Evolutionary conservation across 2,888 invertebrate genomes (phyloP).

Genomic region (Drosophila stalkeri): DNA sequence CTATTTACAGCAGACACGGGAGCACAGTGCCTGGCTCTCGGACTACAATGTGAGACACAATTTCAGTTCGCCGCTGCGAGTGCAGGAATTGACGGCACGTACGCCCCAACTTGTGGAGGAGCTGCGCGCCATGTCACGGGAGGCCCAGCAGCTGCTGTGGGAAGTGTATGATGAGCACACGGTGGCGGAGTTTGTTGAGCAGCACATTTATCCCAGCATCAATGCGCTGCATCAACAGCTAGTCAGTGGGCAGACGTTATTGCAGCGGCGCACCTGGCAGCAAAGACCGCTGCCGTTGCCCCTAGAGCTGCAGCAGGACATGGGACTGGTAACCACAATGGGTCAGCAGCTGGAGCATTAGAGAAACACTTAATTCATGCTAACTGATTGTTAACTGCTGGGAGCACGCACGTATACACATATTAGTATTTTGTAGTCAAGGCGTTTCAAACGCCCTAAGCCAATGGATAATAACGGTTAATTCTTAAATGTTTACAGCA

Average conservation of each 20-base stretch:
- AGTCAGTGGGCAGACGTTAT: constrained; percentile 86
- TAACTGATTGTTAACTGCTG: constrained; percentile 15
- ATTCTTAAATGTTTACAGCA: constrained; percentile 47
- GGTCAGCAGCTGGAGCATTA: constrained; percentile 29
- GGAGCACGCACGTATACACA: constrained; percentile 9
- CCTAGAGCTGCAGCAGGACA: constrained; percentile 57
- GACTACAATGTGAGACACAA: constrained; percentile 89
- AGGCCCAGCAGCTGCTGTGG: constrained; percentile 86
- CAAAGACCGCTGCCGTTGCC: constrained; percentile 86
- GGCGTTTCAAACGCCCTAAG: constrained; percentile 72
- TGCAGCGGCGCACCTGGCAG: constrained; percentile 87
- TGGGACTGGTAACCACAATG: constrained; percentile 51
- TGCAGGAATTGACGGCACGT: constrained; percentile 88
- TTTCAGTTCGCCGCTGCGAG: constrained; percentile 88
- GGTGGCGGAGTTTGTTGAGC: constrained; percentile 89
- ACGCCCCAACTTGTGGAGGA: constrained; percentile 87
- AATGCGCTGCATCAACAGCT: constrained; percentile 86
- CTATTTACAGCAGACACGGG: constrained; percentile 82
- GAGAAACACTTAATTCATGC: constrained; percentile 22
- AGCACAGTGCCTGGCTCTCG: constrained; percentile 88
- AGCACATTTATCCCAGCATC: constrained; percentile 87
- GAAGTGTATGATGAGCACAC: constrained; percentile 87
- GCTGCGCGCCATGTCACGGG: constrained; percentile 86
- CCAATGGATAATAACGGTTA: constrained; percentile 39
- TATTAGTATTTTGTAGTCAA: constrained; percentile 46